Percentiles rank a stretch among this genome's conserved stretches.
Evolutionary conservation across 2,113 vertebrate genomes (phyloP).

Genomic region (Podarcis muralis): DNA sequence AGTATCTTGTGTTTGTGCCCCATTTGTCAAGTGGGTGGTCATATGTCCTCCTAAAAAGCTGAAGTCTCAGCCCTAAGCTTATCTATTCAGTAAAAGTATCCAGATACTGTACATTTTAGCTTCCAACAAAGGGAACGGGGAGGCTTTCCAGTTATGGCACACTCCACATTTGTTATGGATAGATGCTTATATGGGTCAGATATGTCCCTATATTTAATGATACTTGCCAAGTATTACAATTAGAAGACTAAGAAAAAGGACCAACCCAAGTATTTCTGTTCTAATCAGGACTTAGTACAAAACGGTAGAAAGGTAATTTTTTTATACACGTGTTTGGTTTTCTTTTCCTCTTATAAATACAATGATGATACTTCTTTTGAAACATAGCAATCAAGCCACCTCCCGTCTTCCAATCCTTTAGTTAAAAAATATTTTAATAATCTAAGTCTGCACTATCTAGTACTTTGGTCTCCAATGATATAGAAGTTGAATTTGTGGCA

Average conservation of each 20-base stretch:
- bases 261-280: not conserved
- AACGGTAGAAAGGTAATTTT: not conserved
- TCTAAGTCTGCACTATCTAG: accelerated
- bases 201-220: not conserved
- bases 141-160: not conserved
- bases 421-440: not conserved
- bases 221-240: not conserved
- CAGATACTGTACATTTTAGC: not conserved
- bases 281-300: not conserved
- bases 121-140: not conserved
- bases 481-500: not conserved
- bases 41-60: not conserved
- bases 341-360: accelerated
- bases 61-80: not conserved
- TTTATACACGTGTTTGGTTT: not conserved
- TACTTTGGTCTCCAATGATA: not conserved
- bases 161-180: not conserved
- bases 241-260: not conserved
- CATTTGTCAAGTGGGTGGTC: not conserved
- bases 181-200: not conserved
- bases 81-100: not conserved
- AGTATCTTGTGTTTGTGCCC: not conserved
- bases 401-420: accelerated
- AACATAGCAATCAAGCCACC: not conserved
- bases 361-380: not conserved